phyloP scores from a whole-genome alignment of 2,888 invertebrate genomes.

The Perdita meconis region DNA sequence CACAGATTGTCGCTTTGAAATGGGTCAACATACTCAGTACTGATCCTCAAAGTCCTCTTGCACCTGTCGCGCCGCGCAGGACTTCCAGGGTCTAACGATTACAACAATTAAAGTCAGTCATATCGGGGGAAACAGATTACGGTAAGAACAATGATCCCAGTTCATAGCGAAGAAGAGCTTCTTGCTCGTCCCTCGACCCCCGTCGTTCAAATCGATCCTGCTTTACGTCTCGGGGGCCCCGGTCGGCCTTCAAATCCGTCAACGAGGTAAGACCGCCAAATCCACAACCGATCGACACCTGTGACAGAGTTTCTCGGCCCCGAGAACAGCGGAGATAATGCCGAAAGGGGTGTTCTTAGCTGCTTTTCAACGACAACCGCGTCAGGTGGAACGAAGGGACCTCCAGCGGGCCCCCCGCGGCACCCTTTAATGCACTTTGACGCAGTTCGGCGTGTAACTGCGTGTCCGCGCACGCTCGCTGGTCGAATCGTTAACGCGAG shows the following conservation, averaged over 20 bases:
- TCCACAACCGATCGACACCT: constrained; percentile 66
- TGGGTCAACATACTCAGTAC: not conserved
- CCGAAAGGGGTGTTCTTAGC: constrained; percentile 51
- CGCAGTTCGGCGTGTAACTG: constrained; percentile 22
- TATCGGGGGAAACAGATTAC: constrained; percentile 77
- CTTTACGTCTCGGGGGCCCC: not conserved
- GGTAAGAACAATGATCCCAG: constrained; percentile 46
- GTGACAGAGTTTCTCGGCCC: constrained; percentile 54
- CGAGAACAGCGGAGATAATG: constrained; percentile 48
- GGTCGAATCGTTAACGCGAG: constrained; percentile 59
- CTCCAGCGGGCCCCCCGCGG: constrained; percentile 40
- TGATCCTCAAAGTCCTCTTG: not conserved
- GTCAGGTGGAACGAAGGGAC: constrained; percentile 46
- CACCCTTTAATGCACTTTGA: constrained; percentile 44
- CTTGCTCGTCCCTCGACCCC: not conserved
- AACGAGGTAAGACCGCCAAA: constrained; percentile 45
- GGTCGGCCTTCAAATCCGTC: constrained; percentile 43
- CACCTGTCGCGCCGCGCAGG: constrained; percentile 28
- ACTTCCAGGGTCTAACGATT: constrained; percentile 44
- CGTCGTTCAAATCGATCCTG: constrained; percentile 10
- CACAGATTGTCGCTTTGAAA: too few species aligned
- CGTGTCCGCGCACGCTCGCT: constrained; percentile 36
- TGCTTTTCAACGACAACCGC: constrained; percentile 15
- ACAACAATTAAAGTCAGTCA: constrained; percentile 79
- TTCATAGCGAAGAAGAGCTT: constrained; percentile 6